Evolutionary conservation across 2,888 invertebrate genomes (phyloP).

Genomic region (Crocallis elinguaria): DNA sequence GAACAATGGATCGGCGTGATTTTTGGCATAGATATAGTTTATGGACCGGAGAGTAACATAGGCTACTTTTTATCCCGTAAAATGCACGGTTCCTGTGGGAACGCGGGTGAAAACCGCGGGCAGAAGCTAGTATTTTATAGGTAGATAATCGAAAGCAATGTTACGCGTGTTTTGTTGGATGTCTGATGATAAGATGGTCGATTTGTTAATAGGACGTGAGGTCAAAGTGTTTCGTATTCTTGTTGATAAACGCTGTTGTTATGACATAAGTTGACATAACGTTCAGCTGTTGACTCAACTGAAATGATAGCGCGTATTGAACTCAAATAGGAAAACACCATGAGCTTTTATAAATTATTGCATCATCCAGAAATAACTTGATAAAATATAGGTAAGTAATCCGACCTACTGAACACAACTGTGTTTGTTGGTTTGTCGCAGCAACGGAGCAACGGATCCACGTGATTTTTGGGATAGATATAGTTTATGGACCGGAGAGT

Average conservation of each 20-base stretch:
- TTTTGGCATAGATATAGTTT: too few relatives aligned
- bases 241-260: constrained; percentile 8
- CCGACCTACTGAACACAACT: too few relatives aligned
- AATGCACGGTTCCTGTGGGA: too few relatives aligned
- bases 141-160: neutral
- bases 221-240: constrained; percentile 17
- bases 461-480: too few relatives aligned
- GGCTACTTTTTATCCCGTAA: too few relatives aligned
- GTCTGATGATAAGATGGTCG: constrained; percentile 1
- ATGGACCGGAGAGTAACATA: too few relatives aligned
- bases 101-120: too few relatives aligned
- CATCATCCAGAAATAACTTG: constrained; percentile 2
- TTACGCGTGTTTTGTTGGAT: neutral
- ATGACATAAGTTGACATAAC: constrained; percentile 5
- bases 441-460: too few relatives aligned
- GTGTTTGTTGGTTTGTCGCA: too few relatives aligned
- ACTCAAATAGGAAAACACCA: neutral
- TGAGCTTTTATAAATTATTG: neutral
- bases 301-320: neutral
- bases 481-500: too few relatives aligned
- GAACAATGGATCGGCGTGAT: too few relatives aligned
- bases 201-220: constrained; percentile 17
- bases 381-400: too few relatives aligned
- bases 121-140: neutral
- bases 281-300: neutral